Evolutionary conservation across 1,140 invertebrate genomes (phyloP), one percentile per base, ranked within the genome.

Genomic region (Campoletis sonorensis): DNA sequence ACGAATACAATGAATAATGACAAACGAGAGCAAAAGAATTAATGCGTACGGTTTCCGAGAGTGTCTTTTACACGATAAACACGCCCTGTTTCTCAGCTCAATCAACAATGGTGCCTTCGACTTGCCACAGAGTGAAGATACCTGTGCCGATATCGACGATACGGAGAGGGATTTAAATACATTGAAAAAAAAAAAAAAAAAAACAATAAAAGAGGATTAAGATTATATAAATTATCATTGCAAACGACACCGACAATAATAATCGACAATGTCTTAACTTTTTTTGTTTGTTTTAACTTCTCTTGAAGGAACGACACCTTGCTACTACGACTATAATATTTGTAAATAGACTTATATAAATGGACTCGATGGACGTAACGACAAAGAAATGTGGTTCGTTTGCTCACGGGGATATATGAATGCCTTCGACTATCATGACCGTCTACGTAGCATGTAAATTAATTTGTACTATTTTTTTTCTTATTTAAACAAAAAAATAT

Each of bases 51-150:
- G 7, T 33, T 4, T 45, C 40, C 7, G 11, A 8, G 40, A 45
- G 40, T 45, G 40, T 45, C 40, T 45, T 10, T 0, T 1, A 45
- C 40, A 45, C 40, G 40, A 45, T 45, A 45, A 45, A 45, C 15
- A 58, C 16, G 21, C 26, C 23, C 13, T 40, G 58, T 77, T 83
- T 83, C 80, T 81, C 83, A 88, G 89, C 87, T 89, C 89, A 90
- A 90, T 87, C 80, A 86, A 86, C 85, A 88, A 89, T 88, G 88
- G 91, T 92, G 91, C 91, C 90, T 92, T 92, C 85, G 82, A 92
- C 90, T 91, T 92, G 90, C 89, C 91, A 90, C 85, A 88, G 83
- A 79, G 45, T 67, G 73, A 82, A 84, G 87, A 84, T 81, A 86
- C 82, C 79, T 75, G 80, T 37, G 64, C 54, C 58, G 40, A 73